phyloP scores from a whole-genome alignment of 2,797 vertebrate genomes.

The Picus viridis region DNA sequence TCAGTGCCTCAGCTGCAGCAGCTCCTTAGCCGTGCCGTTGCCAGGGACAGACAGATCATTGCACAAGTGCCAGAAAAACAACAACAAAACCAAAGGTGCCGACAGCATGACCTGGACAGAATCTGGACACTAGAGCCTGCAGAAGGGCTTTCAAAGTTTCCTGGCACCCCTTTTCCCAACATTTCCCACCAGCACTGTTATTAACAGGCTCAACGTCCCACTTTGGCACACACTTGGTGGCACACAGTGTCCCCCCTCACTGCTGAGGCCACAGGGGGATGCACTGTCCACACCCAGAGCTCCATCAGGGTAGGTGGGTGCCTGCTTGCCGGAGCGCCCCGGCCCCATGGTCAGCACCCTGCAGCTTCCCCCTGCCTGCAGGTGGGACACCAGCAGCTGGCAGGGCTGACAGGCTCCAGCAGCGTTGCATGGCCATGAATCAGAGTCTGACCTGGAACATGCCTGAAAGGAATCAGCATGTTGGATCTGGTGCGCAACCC shows the following conservation, averaged over 20 bases:
- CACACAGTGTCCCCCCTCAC: neutral
- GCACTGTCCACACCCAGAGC: neutral
- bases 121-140: neutral
- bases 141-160: neutral
- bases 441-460: neutral
- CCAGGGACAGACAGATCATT: neutral
- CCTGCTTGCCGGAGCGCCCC: no score
- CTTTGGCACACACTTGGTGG: neutral
- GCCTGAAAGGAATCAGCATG: neutral
- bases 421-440: neutral
- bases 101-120: neutral
- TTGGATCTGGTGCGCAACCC: neutral
- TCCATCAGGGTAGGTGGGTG: no score
- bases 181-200: neutral
- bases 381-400: neutral
- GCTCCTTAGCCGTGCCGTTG: neutral
- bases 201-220: neutral
- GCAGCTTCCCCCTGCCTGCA: neutral
- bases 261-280: neutral
- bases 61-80: neutral
- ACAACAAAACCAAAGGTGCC: neutral
- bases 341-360: rapidly evolving
- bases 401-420: neutral
- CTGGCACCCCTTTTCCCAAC: neutral
- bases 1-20: neutral